Percentiles rank a stretch among this genome's conserved stretches.
Evolutionary conservation across 2,888 invertebrate genomes (phyloP).

Genomic region (Drosophila meridionalis): DNA sequence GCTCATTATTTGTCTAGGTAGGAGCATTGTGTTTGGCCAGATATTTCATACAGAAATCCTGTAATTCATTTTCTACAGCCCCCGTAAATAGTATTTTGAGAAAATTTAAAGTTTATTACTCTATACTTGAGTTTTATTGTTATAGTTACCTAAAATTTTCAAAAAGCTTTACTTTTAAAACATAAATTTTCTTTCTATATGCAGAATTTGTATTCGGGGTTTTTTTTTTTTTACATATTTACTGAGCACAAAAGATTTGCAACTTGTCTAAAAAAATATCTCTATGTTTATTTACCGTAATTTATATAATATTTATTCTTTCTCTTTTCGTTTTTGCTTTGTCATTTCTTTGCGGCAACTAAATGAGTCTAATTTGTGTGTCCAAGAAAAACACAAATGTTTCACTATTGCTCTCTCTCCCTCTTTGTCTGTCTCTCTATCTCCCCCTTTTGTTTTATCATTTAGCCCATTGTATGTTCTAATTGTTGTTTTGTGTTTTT

Average conservation of each 20-base stretch:
- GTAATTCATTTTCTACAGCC: too few species aligned
- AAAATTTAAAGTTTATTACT: neutral
- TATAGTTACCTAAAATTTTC: neutral
- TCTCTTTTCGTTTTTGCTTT: neutral
- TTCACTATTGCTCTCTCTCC: neutral
- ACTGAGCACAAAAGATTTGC: neutral
- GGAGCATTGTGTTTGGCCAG: neutral
- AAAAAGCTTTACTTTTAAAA: neutral
- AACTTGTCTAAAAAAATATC: neutral
- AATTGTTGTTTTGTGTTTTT: constrained; percentile 24
- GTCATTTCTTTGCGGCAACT: constrained; percentile 4
- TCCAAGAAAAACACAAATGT: constrained; percentile 12
- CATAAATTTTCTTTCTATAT: neutral
- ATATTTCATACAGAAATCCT: too few species aligned
- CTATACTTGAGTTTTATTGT: neutral
- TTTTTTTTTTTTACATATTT: neutral
- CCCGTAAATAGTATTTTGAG: too few species aligned
- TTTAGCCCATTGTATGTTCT: constrained; percentile 13
- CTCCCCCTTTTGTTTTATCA: constrained; percentile 2
- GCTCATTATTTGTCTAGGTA: neutral
- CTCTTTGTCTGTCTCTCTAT: constrained; percentile 4
- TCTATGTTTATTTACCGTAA: neutral
- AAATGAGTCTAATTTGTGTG: constrained; percentile 15
- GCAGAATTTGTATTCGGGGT: neutral
- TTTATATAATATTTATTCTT: constrained; percentile 5